phyloP scores from a whole-genome alignment of 2,888 invertebrate genomes.

The Arctia plantaginis region DNA sequence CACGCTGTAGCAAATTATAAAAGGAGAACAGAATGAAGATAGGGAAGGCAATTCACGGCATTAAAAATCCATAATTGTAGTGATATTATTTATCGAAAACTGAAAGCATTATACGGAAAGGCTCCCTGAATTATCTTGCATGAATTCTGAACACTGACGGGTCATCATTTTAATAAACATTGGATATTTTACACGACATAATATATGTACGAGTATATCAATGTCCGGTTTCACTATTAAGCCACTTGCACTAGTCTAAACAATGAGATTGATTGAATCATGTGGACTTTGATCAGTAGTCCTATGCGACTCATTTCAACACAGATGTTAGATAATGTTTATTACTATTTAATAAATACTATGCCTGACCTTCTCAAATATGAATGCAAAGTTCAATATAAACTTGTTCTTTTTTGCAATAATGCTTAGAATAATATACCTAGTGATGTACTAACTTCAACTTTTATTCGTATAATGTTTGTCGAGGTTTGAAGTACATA shows the following conservation, averaged over 20 bases:
- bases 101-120: no score
- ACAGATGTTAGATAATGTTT: not conserved
- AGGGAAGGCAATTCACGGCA: no score
- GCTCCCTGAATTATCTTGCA: no score
- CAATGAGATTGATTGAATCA: constrained; percentile 5
- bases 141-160: no score
- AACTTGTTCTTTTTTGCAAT: not conserved
- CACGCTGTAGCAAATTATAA: no score
- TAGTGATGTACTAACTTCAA: no score
- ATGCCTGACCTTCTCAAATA: not conserved
- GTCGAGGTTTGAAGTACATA: not conserved
- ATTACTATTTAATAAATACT: not conserved
- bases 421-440: not conserved
- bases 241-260: not conserved
- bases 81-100: no score
- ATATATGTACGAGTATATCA: not conserved
- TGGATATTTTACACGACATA: not conserved
- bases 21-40: no score
- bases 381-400: not conserved
- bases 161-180: not conserved
- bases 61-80: no score
- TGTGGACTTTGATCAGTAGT: constrained; percentile 14
- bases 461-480: not conserved
- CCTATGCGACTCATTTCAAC: not conserved
- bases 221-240: not conserved